These are phyloP conservation scores for Odocoileus virginianus DNA, from an alignment of 2,113 vertebrate species.

Conservation along the genomic window DNA sequence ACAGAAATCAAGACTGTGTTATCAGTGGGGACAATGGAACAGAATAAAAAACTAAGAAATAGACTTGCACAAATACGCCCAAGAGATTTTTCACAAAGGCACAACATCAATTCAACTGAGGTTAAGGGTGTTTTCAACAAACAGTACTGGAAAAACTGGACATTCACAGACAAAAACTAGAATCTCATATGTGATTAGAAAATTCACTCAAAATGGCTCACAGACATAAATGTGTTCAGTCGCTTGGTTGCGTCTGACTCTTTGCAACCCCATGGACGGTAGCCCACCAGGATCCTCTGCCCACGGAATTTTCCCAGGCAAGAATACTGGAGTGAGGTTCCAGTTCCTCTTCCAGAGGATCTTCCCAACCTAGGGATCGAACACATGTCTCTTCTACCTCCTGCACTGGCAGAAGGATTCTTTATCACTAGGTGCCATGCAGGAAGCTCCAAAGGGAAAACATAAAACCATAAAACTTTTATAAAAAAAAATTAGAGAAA, in stretches of 20 bases:
- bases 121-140: background rate
- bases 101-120: background rate
- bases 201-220: background rate
- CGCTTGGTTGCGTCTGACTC: background rate
- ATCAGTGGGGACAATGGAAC: background rate
- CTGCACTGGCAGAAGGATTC: background rate
- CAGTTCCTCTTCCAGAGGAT: background rate
- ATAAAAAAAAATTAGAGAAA: background rate
- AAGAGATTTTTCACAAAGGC: background rate
- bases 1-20: background rate
- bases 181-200: background rate
- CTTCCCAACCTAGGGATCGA: background rate
- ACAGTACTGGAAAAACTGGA: background rate
- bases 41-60: background rate
- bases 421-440: fast-evolving
- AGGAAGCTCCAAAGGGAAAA: background rate
- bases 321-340: background rate
- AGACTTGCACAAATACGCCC: background rate
- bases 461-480: background rate
- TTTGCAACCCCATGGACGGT: background rate
- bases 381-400: background rate
- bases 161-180: background rate
- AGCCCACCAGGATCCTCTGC: background rate
- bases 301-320: background rate
- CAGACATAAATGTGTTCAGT: background rate